Evolutionary conservation across 2,113 vertebrate genomes (phyloP).

Genomic region (Sylvia atricapilla): DNA sequence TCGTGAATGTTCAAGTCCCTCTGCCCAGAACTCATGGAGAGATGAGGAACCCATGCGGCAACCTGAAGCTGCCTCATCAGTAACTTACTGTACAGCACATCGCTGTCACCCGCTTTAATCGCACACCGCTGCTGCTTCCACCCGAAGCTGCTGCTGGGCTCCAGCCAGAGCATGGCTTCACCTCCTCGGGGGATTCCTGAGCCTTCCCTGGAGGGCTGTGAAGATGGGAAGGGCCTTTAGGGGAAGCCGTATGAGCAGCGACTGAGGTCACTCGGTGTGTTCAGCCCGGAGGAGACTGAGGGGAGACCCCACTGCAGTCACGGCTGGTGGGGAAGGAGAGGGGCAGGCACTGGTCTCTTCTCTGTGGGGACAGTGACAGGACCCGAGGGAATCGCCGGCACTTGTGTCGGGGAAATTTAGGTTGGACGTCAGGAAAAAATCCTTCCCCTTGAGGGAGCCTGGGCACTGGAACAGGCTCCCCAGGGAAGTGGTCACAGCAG

Average conservation of each 20-base stretch:
- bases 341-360: no score
- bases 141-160: neutral
- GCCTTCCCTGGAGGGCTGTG: neutral
- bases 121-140: neutral
- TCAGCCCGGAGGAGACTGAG: neutral
- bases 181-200: neutral
- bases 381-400: neutral
- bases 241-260: rapidly evolving
- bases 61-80: neutral
- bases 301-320: neutral
- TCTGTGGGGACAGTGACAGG: neutral
- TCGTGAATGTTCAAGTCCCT: rapidly evolving
- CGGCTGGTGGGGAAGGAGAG: neutral
- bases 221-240: no score
- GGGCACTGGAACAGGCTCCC: neutral
- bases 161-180: neutral
- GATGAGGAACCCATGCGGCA: no score
- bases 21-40: neutral
- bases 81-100: no score
- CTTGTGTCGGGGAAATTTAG: neutral
- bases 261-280: neutral
- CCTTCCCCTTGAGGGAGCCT: neutral
- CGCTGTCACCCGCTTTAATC: neutral
- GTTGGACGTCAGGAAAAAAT: neutral
- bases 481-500: no score